phyloP scores from a whole-genome alignment of 2,797 vertebrate species.

The Oryzias dopingdopingensis region DNA sequence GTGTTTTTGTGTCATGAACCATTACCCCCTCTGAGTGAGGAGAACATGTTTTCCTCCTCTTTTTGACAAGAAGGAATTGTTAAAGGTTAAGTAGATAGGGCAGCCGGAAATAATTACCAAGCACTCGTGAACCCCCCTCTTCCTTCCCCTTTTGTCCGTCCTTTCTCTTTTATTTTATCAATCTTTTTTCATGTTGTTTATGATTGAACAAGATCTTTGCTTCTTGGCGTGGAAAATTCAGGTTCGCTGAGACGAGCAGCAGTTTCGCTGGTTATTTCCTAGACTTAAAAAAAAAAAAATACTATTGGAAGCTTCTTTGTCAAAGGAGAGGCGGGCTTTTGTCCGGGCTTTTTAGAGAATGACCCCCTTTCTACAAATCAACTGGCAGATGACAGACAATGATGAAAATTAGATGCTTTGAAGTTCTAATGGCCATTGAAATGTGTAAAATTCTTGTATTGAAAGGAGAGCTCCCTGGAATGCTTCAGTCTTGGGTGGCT shows the following conservation, averaged over 20 bases:
- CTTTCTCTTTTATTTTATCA: conserved; percentile 61
- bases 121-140: conserved; percentile 73
- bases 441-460: conserved; percentile 96
- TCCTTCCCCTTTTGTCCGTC: conserved; percentile 47
- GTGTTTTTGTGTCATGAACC: conserved; percentile 65
- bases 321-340: conserved; percentile 82
- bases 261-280: conserved; percentile 83
- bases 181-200: conserved; percentile 71
- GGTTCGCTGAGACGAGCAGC: conserved; percentile 74
- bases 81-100: conserved; percentile 89
- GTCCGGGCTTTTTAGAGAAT: conserved; percentile 83
- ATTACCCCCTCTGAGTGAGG: conserved; percentile 59
- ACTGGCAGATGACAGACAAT: conserved; percentile 92
- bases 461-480: conserved; percentile 88
- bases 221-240: conserved; percentile 72
- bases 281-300: conserved; percentile 70
- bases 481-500: conserved; percentile 90
- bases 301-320: conserved; percentile 59
- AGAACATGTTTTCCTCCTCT: conserved; percentile 72
- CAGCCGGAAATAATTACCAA: conserved; percentile 90
- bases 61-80: conserved; percentile 82
- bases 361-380: conserved; percentile 92
- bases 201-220: conserved; percentile 83
- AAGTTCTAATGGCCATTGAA: conserved; percentile 99
- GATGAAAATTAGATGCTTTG: conserved; percentile 99